Evolutionary conservation across 2,888 invertebrate genomes (phyloP).

Genomic region (Melanostoma mellinum): DNA sequence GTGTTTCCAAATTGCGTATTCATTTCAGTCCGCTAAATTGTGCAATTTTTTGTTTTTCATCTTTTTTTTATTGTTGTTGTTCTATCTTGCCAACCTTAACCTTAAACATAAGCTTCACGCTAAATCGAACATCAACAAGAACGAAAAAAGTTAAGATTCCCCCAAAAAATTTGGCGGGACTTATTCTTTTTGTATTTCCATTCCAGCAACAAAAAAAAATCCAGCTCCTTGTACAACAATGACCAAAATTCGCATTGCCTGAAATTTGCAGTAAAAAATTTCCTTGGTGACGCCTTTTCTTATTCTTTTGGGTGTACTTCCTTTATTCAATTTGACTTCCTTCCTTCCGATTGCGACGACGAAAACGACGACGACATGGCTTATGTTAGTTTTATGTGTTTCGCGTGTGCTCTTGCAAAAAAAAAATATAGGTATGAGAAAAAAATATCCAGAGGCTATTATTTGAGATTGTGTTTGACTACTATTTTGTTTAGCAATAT

Average conservation of each 20-base stretch:
- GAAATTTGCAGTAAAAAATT: constrained; percentile 32
- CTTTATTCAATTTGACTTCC: constrained; percentile 9
- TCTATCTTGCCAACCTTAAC: constrained; percentile 13
- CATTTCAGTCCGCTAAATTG: constrained; percentile 6
- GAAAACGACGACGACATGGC: background rate
- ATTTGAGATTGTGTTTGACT: constrained; percentile 33
- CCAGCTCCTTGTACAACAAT: constrained; percentile 31
- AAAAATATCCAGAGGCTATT: constrained; percentile 60
- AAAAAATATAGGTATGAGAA: background rate
- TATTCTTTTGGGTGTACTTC: constrained; percentile 55
- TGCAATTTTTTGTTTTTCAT: constrained; percentile 5
- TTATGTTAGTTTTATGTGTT: constrained; percentile 16
- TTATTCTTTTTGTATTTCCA: constrained; percentile 15
- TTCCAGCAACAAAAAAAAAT: constrained; percentile 21
- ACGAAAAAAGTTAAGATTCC: constrained; percentile 4
- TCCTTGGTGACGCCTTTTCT: constrained; percentile 52
- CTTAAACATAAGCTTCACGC: constrained; percentile 52
- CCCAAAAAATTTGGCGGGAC: constrained; percentile 56
- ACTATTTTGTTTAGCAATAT: constrained; percentile 53
- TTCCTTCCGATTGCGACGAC: constrained; percentile 27
- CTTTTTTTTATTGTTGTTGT: constrained; percentile 16
- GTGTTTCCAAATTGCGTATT: constrained; percentile 9
- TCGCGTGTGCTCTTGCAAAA: constrained; percentile 37
- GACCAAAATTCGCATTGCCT: constrained; percentile 14
- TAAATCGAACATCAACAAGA: constrained; percentile 57